Conservation (phyloP, 2,888 invertebrate species). For the Ctenicera cuprea region DNA sequence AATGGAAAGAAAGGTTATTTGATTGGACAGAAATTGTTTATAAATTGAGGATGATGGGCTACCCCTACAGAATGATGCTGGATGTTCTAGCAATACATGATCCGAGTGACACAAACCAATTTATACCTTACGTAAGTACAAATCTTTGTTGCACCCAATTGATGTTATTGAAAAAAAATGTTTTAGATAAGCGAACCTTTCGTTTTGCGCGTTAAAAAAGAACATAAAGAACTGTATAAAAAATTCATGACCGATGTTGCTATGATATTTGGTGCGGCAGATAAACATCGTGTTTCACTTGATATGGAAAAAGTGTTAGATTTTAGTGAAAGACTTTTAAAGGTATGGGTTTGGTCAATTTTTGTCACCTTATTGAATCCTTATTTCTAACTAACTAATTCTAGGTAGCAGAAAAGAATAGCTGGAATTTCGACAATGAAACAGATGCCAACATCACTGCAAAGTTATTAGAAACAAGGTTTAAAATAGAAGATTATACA, state of each 20-base stretch:
- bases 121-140: background rate
- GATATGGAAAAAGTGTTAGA: conserved; percentile 59
- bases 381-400: too few species aligned
- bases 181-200: conserved; percentile 27
- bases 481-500: conserved; percentile 26
- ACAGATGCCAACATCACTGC: background rate
- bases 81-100: conserved; percentile 29
- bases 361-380: too few species aligned
- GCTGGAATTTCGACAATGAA: background rate
- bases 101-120: background rate
- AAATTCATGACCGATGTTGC: conserved; percentile 56
- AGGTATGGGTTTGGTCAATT: conserved; percentile 51
- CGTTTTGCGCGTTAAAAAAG: conserved; percentile 18
- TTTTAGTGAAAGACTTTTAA: conserved; percentile 59
- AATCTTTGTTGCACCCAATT: background rate
- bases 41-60: conserved; percentile 60
- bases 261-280: conserved; percentile 55
- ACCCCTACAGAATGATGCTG: conserved; percentile 59
- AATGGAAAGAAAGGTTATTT: conserved; percentile 60
- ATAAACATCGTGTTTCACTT: conserved; percentile 46
- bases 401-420: too few species aligned
- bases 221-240: conserved; percentile 41
- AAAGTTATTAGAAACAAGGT: conserved; percentile 3
- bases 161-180: background rate
- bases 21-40: conserved; percentile 62